Evolutionary conservation across 2,888 invertebrate species (phyloP), one percentile per base, ranked within the genome.

Genomic region (Eubasilissa splendida): DNA sequence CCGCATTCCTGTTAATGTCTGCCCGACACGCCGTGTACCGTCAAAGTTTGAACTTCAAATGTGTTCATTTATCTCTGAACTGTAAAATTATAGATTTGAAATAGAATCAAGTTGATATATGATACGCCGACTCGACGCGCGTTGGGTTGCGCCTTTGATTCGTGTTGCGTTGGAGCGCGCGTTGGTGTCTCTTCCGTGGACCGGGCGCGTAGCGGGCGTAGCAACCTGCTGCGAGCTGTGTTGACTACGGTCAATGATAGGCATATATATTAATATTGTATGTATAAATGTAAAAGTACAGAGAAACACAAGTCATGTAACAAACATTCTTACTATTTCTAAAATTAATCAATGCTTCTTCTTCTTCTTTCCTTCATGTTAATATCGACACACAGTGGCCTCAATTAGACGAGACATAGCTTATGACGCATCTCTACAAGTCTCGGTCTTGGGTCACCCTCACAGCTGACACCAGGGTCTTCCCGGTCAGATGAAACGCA

Each of bases 21-120:
- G 42, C 33, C 12, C 63, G 14, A 9, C 11, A n/a, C 14, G 22
- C 52, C 70, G 70, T 70, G 70, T 70, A 54, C 70, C 52, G 70
- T 70, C 56, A 77, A 68, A 77, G 52, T 56, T 66, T 58, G 22
- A 70, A 68, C 56, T 31, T 58, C 68, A 50, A 56, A 58, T 58
- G 68, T 68, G 56, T 66, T 68, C 58, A 77, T 77, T 68, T 68
- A 77, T 77, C 68, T 68, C 56, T 50, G 58, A 77, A 77, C 77
- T 77, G 77, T 77, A 77, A 77, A 68, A 59, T 77, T 65, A 58
- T 77, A 58, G 50, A n/a, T 79, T 74, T 74, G 73, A 74, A 79
- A 79, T 74, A 79, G 63, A 73, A 79, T 79, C 14, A 60, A 63
- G 11, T 78, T 78, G 79, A 74, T 58, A 79, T 56, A 74, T 53